Evolutionary conservation across 2,888 invertebrate genomes (phyloP).

Genomic region (Agrotis puta): DNA sequence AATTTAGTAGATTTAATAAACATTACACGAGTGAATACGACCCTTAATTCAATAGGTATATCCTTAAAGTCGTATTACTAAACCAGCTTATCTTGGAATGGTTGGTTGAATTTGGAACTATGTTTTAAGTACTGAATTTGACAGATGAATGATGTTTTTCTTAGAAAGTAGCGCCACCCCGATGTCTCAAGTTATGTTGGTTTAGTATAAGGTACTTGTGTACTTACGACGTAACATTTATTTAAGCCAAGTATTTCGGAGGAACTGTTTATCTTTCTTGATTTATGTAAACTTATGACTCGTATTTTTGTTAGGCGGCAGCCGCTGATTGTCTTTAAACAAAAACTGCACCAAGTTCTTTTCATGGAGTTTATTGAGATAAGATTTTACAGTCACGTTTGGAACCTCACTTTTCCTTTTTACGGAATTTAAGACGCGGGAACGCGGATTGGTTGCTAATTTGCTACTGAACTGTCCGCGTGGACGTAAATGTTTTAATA

Average conservation of each 20-base stretch:
- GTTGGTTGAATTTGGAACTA: neutral
- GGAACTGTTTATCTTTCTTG: conserved; percentile 11
- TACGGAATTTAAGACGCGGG: too few relatives aligned
- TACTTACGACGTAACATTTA: neutral
- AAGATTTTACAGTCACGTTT: too few relatives aligned
- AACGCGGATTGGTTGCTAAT: too few relatives aligned
- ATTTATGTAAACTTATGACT: conserved; percentile 3
- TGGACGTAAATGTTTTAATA: too few relatives aligned
- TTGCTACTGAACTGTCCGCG: too few relatives aligned
- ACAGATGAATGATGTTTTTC: neutral
- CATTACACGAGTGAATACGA: conserved; percentile 13
- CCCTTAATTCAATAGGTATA: neutral
- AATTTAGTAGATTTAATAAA: conserved; percentile 15
- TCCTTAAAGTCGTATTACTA: neutral
- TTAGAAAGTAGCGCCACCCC: neutral
- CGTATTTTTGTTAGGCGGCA: too few relatives aligned
- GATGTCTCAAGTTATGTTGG: neutral
- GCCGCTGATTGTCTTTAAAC: too few relatives aligned
- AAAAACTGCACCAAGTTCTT: too few relatives aligned
- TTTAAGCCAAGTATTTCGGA: neutral
- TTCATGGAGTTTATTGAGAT: too few relatives aligned
- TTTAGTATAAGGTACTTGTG: neutral
- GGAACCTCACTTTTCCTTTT: too few relatives aligned
- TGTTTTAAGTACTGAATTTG: neutral
- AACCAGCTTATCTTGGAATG: neutral